Base-by-base conservation (phyloP, 2,888 invertebrate species). In the Thera britannica region DNA sequence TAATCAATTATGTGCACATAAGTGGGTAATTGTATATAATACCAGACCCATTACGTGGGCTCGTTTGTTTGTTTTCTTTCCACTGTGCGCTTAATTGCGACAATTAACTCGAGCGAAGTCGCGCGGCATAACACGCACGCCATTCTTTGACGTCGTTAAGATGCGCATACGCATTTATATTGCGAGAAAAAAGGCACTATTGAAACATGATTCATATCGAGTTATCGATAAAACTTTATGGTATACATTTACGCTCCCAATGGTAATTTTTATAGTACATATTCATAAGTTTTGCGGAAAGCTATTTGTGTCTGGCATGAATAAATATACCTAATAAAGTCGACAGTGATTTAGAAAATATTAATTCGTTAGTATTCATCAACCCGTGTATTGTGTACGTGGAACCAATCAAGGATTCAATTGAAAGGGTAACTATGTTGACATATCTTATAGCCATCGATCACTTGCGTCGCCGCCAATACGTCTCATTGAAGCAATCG, bases 401-500 rank as follows among this genome's bases (percentile, higher is more conserved):
- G 91, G 87, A 89, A 87, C 88, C 93, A 92, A 93, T 93, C 92
- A 91, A 86, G 88, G 85, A 86, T 82, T 86, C 93, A 93, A 93
- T 93, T 93, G 93, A 90, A 90, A 87, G 90, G 91, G 90, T 92
- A 92, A 92, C 91, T 90, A 90, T 88, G 88, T 90, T 90, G 90
- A 90, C 90, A 87, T 88, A 90, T 88, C 85, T 89, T 86, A 86
- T 84, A 82, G 84, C 86, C 83, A 91, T 91, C 91, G 89, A 92
- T 92, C 92, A 90, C 84, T 86, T 82, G 84, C 85, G 82, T 77
- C 79, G 79, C 76, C 79, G 81, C 77, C 81, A 83, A 89, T 89
- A 88, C 86, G 86, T 88, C 87, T 85, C 88, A 92, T 90, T 90
- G 87, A 82, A 88, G 86, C 83, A 85, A 87, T 88, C 65, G 54